Conservation (phyloP, 2,797 vertebrate genomes). For the Agapornis canus region DNA sequence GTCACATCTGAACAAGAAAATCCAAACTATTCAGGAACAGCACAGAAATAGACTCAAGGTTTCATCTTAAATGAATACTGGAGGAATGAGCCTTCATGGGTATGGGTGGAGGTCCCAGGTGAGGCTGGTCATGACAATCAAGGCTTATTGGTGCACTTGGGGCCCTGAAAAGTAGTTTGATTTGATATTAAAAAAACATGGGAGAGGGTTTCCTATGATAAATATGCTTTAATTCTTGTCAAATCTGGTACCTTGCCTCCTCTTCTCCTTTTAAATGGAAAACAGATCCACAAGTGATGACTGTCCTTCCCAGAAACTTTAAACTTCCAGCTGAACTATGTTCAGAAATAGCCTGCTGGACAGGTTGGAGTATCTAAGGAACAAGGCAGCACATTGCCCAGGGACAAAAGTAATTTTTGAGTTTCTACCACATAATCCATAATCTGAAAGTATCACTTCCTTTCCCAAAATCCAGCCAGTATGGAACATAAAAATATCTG, state of each 20-base stretch:
- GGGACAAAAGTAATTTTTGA: neutral
- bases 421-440: neutral
- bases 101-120: neutral
- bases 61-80: neutral
- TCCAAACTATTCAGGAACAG: neutral
- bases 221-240: neutral
- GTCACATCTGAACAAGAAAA: neutral
- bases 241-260: rapidly evolving
- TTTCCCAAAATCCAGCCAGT: neutral
- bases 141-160: neutral
- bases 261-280: neutral
- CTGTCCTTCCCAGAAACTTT: neutral
- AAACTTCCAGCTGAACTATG: neutral
- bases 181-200: neutral
- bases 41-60: neutral
- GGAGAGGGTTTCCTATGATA: rapidly evolving
- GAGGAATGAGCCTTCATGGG: neutral
- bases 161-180: neutral
- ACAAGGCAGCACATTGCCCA: neutral
- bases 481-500: neutral
- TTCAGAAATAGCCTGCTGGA: neutral
- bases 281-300: neutral
- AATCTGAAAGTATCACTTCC: neutral
- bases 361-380: neutral
- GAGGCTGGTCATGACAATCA: neutral